Conservation (phyloP, 2,888 invertebrate species). For the Iphiclides podalirius region DNA sequence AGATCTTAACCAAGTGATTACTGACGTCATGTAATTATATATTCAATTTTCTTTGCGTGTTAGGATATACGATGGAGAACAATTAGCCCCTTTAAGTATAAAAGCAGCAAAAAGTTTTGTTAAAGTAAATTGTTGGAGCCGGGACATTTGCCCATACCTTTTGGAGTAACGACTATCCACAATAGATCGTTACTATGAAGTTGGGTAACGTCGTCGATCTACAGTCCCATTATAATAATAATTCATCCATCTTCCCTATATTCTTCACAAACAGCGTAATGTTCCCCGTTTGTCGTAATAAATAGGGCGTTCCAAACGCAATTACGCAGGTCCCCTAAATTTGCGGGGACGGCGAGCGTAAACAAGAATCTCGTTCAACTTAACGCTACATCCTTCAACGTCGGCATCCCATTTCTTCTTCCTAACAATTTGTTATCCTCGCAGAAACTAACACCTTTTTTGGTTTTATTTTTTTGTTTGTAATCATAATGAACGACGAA, state of each 20-base stretch:
- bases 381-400: conserved; percentile 23
- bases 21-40: no score
- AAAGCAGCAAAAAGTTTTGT: no score
- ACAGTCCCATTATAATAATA: neutral
- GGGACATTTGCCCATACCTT: no score
- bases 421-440: conserved; percentile 20
- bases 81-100: no score
- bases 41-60: no score
- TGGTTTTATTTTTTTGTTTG: conserved; percentile 12
- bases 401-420: conserved; percentile 16
- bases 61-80: no score
- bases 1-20: no score
- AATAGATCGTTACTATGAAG: neutral
- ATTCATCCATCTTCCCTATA: neutral
- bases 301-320: conserved; percentile 18
- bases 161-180: no score
- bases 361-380: conserved; percentile 22
- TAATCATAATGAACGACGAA: conserved; percentile 11
- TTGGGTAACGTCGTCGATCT: neutral
- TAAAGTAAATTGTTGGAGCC: no score
- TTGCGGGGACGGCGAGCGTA: conserved; percentile 14
- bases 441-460: conserved; percentile 14
- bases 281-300: conserved; percentile 10
- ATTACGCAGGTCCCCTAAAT: conserved; percentile 19
- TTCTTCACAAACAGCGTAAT: neutral